Evolutionary conservation across 2,797 vertebrate species (phyloP).

Genomic region (Manis pentadactyla): DNA sequence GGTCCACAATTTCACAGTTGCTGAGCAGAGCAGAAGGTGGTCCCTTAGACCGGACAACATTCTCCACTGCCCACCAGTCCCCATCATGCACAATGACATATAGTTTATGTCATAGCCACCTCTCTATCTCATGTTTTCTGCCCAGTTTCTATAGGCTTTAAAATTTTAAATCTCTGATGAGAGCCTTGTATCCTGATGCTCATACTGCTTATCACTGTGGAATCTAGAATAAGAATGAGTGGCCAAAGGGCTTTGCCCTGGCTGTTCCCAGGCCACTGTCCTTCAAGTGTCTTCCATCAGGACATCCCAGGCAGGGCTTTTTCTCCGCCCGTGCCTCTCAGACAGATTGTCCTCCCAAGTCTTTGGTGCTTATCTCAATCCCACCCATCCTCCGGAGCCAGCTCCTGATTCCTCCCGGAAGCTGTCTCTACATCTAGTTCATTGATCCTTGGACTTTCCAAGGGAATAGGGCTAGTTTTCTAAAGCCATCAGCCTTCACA

Average conservation of each 20-base stretch:
- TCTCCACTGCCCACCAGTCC: background rate
- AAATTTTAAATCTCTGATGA: background rate
- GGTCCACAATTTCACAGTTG: background rate
- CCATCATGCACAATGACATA: background rate
- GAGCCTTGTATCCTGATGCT: background rate
- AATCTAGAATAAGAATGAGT: background rate
- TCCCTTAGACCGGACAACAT: background rate
- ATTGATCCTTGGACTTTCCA: background rate
- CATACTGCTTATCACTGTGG: background rate
- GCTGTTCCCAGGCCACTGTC: background rate
- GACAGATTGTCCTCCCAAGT: background rate
- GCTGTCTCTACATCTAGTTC: background rate
- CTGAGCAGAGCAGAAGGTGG: background rate
- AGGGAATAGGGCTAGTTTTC: no score
- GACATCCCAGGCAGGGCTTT: background rate
- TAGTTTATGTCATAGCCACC: background rate
- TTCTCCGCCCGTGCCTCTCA: background rate
- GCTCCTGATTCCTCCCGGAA: background rate
- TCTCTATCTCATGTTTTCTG: background rate
- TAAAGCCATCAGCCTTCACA: background rate
- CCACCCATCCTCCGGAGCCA: background rate
- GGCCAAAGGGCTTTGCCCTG: no score
- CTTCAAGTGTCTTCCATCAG: background rate
- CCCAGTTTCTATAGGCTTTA: background rate
- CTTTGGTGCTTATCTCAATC: background rate